Base-by-base conservation (phyloP, 2,888 invertebrate genomes). In the Mongoloraphidia duomilia region DNA sequence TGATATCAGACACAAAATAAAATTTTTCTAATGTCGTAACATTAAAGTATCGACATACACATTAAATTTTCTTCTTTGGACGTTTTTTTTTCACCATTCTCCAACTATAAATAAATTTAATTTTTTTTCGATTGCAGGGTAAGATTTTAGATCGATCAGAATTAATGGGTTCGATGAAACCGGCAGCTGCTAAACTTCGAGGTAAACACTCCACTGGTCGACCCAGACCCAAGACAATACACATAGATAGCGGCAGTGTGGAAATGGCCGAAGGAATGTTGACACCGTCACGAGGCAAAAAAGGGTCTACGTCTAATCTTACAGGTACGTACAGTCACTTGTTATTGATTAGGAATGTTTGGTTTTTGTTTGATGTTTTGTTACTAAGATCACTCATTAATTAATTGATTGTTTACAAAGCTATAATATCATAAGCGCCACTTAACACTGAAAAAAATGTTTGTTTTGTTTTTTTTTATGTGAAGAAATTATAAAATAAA, bases 161-260 rank as follows among this genome's bases (percentile, higher is more conserved):
- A 54, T 63, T 80, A 51, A 68, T 76, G 56, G 72, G 76, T 55
- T 69, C 75, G 36, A 69, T 80, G 57, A 79, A 80, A 60, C 76
- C 73, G 54, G 70, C 71, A 26, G 72, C 77, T 49, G 72, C 77
- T 49, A 82, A 80, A 63, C 70, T 82, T 68, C 70, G 84, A 57
- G 71, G 75, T 52, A 82, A 81, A 66, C 74, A 73, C 48, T 72
- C 75, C 46, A 72, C 77, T 17, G 64, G 67, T 49, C 77, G 89
- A 54, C 89, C 87, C 41, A 73, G 91, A 34, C 91, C 91, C 45
- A 91, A 91, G 72, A 92, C 91, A 41, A 90, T 92, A 54, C 91
- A 92, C 64, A 88, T 90, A 53, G 90, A 90, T 65, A 81, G 83
- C 61, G 82, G 83, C 47, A 80, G 82, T 39, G 77, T 84, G 46